phyloP scores from a whole-genome alignment of 2,113 vertebrate genomes.

The Trochalopteron elliotii region DNA sequence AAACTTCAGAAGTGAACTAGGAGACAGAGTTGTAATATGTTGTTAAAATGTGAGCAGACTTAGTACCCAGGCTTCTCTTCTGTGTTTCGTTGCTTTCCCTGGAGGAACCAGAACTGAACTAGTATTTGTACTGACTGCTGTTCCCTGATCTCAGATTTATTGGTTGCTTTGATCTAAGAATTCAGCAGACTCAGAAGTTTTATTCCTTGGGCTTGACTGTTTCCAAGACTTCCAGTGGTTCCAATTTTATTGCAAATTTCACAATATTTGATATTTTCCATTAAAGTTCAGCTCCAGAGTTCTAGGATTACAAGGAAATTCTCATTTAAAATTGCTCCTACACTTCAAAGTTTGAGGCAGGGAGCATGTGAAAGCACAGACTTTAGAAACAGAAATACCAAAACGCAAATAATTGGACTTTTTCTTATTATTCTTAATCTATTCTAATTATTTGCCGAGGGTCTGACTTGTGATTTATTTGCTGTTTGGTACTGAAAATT shows the following conservation, averaged over 20 bases:
- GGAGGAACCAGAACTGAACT: not conserved
- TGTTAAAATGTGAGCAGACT: not conserved
- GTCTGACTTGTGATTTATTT: not conserved
- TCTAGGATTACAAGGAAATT: conserved; percentile 24
- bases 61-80: not conserved
- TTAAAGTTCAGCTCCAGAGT: not conserved
- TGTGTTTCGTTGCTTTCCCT: not conserved
- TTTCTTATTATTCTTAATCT: not conserved
- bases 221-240: conserved; percentile 12
- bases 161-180: conserved; percentile 35
- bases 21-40: not conserved
- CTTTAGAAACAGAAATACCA: not conserved
- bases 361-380: not conserved
- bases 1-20: not conserved
- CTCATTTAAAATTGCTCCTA: not conserved
- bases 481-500: not conserved
- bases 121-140: not conserved
- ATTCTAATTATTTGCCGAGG: not conserved
- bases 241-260: conserved; percentile 11
- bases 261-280: not conserved
- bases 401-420: not conserved
- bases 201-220: not conserved
- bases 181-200: not conserved
- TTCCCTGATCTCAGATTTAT: conserved; percentile 19
- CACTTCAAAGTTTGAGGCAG: not conserved